A percentile compares a stretch with the other conserved stretches of the same genome.
Conservation (phyloP, 2,113 vertebrate genomes). For the Rhea pennata region DNA sequence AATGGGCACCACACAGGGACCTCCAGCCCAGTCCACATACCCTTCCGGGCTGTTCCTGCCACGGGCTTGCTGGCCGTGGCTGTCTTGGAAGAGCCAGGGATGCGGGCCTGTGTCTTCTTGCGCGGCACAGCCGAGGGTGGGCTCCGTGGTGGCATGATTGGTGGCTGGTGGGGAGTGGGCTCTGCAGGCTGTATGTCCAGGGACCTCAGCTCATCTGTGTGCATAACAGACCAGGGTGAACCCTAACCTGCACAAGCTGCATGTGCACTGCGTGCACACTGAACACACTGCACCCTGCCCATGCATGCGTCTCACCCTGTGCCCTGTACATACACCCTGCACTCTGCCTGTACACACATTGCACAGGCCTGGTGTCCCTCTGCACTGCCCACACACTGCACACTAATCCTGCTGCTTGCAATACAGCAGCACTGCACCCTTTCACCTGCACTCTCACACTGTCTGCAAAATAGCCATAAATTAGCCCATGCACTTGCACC, state of each 20-base stretch:
- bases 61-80: fast-evolving
- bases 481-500: too few species aligned
- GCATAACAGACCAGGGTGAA: neutral
- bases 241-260: neutral
- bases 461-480: too few species aligned
- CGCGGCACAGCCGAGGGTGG: neutral
- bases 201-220: neutral
- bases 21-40: neutral
- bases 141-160: fast-evolving
- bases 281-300: neutral
- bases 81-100: neutral
- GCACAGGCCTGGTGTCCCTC: too few species aligned
- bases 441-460: too few species aligned
- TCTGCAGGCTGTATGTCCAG: neutral
- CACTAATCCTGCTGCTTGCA: too few species aligned
- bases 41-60: neutral
- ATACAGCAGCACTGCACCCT: too few species aligned
- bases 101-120: fast-evolving
- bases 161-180: neutral
- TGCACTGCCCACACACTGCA: too few species aligned
- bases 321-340: too few species aligned
- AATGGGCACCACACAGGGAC: neutral
- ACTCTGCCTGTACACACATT: too few species aligned
- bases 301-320: fast-evolving
- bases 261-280: neutral